Evolutionary conservation across 35 echinoderm and acorn worm species (phyloP).

Genomic region (Patiria miniata): DNA sequence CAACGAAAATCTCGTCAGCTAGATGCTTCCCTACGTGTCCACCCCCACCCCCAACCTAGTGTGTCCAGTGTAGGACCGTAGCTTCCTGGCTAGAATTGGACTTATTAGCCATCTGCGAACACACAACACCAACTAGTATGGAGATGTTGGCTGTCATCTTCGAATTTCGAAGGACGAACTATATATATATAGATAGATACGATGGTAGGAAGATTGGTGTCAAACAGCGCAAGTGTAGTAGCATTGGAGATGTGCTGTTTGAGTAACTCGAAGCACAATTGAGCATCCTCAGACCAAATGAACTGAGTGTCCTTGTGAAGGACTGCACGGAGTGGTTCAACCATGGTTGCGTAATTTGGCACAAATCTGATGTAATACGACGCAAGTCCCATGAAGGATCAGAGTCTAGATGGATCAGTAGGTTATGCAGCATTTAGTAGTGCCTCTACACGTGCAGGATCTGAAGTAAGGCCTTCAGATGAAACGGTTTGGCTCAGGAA

Average conservation of each 20-base stretch:
- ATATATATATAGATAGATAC: too few relatives aligned
- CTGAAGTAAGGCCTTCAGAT: slow-evolving; percentile 35
- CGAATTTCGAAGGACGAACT: too few relatives aligned
- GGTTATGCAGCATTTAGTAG: slow-evolving; percentile 39
- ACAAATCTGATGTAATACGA: slow-evolving; percentile 50
- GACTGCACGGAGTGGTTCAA: slow-evolving; percentile 35
- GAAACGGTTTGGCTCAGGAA: slow-evolving; percentile 41
- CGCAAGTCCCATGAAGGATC: slow-evolving; percentile 39
- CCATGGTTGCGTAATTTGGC: slow-evolving; percentile 24
- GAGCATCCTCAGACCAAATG: slow-evolving; percentile 16
- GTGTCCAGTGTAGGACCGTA: too few relatives aligned
- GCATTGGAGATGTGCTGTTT: slow-evolving; percentile 48
- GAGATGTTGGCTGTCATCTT: too few relatives aligned
- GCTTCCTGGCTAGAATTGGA: too few relatives aligned
- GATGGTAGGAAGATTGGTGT: slow-evolving; percentile 30
- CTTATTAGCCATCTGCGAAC: too few relatives aligned
- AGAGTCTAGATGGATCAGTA: slow-evolving; percentile 13
- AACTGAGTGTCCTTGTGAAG: slow-evolving; percentile 36
- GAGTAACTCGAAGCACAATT: slow-evolving; percentile 18
- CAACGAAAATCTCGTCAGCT: too few relatives aligned
- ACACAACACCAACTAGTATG: too few relatives aligned
- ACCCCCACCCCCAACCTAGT: too few relatives aligned
- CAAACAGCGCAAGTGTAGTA: too few relatives aligned
- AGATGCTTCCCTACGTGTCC: too few relatives aligned
- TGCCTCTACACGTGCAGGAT: slow-evolving; percentile 33